Conservation (phyloP, 2,113 vertebrate genomes). For the Emydura subglobosa region DNA sequence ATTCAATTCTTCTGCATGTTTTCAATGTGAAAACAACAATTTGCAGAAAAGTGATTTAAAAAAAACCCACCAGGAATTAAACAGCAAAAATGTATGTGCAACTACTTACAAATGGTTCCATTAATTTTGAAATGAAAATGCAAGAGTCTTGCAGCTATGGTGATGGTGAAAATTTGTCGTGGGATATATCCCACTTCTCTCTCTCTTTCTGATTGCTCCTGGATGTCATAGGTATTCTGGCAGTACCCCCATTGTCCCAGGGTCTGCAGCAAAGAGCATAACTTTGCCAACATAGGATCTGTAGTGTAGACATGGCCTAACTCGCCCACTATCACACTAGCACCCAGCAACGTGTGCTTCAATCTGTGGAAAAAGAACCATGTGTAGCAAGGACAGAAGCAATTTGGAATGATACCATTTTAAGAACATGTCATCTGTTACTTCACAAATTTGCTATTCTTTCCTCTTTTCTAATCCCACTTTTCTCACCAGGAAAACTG, state of each 20-base stretch:
- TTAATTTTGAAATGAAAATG: neutral
- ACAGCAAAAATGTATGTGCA: neutral
- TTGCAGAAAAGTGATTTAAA: neutral
- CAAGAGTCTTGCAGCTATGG: accelerated
- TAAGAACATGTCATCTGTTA: neutral
- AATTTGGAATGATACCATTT: neutral
- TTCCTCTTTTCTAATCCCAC: neutral
- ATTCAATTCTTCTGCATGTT: neutral
- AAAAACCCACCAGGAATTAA: neutral
- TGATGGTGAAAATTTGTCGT: neutral
- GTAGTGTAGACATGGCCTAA: neutral
- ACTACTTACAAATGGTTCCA: neutral
- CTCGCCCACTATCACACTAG: neutral
- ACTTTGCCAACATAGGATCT: neutral
- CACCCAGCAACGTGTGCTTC: neutral
- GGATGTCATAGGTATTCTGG: neutral
- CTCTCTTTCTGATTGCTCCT: neutral
- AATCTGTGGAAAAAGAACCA: neutral
- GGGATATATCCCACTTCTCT: neutral
- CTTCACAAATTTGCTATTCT: neutral
- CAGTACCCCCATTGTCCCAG: neutral
- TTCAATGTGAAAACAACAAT: neutral
- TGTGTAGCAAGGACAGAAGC: neutral
- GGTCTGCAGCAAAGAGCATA: neutral
- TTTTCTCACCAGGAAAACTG: accelerated